Conservation (phyloP, 2,797 vertebrate species). For the Choloepus didactylus region DNA sequence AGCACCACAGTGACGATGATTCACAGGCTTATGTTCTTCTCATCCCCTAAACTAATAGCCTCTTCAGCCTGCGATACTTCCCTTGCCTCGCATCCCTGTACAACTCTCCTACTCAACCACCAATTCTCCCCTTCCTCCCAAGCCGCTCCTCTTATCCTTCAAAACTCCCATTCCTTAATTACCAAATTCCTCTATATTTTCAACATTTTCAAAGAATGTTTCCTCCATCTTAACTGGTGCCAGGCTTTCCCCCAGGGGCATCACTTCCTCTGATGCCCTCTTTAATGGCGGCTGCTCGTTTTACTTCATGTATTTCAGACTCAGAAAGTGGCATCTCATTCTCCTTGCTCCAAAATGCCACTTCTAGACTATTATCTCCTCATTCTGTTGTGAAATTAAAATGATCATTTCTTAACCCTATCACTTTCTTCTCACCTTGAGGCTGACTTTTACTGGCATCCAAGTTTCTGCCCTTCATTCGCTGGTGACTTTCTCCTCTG, state of each 20-base stretch:
- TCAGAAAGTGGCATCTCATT: not conserved
- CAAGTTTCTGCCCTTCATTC: not conserved
- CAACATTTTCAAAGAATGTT: not conserved
- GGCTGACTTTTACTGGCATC: not conserved
- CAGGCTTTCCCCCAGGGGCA: not conserved
- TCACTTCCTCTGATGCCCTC: not conserved
- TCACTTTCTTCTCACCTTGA: not conserved
- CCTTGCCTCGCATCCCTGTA: not conserved
- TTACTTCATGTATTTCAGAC: not conserved
- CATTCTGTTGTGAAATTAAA: slow-evolving; percentile 36
- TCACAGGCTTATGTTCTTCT: too few species aligned
- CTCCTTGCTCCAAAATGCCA: not conserved
- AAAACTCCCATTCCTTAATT: not conserved
- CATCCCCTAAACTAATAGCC: too few species aligned
- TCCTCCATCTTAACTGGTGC: not conserved
- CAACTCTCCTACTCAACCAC: not conserved
- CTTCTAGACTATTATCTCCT: not conserved
- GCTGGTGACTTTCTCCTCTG: not conserved
- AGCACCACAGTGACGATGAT: too few species aligned
- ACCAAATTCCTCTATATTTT: not conserved
- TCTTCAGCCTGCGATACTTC: too few species aligned
- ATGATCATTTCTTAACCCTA: not conserved
- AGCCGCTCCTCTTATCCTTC: not conserved
- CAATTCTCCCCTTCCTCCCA: not conserved
- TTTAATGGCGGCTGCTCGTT: not conserved